Conservation (phyloP, 2,888 invertebrate species). For the Sclerodermus sp. region DNA sequence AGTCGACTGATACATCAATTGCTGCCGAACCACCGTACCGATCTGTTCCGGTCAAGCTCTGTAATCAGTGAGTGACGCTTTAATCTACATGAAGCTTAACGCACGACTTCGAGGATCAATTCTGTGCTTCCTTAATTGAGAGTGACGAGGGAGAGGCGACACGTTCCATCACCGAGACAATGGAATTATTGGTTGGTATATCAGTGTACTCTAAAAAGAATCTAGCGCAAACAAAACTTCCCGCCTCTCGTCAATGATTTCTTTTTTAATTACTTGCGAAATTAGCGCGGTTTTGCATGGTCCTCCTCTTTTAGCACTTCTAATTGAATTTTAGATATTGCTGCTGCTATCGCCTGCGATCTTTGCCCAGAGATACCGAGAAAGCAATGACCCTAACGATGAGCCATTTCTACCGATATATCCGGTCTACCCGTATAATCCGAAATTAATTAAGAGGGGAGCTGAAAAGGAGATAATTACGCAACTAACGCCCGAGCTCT, state of each 20-base stretch:
- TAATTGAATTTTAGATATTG: constrained; percentile 38
- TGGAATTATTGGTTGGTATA: constrained; percentile 48
- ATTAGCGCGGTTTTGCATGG: not conserved
- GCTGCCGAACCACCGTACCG: constrained; percentile 33
- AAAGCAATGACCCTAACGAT: constrained; percentile 41
- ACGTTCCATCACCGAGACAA: constrained; percentile 25
- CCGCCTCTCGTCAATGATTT: no score
- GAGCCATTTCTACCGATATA: constrained; percentile 52
- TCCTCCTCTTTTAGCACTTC: not conserved
- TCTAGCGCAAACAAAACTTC: no score
- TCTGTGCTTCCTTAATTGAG: not conserved
- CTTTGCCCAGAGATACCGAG: constrained; percentile 35
- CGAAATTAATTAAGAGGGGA: constrained; percentile 50
- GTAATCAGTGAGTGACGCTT: constrained; percentile 9
- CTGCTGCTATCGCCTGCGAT: constrained; percentile 38
- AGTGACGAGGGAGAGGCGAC: constrained; percentile 12
- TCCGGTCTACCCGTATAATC: constrained; percentile 48
- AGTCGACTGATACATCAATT: constrained; percentile 50
- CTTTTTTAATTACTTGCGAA: no score
- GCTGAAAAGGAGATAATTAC: constrained; percentile 33
- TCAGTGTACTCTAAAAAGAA: no score
- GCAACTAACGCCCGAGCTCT: constrained; percentile 43
- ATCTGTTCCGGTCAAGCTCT: constrained; percentile 20
- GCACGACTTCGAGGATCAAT: constrained; percentile 14
- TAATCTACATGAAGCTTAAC: no score